phyloP scores from a whole-genome alignment of 1,140 invertebrate genomes.

The Drosophila kepulauana region DNA sequence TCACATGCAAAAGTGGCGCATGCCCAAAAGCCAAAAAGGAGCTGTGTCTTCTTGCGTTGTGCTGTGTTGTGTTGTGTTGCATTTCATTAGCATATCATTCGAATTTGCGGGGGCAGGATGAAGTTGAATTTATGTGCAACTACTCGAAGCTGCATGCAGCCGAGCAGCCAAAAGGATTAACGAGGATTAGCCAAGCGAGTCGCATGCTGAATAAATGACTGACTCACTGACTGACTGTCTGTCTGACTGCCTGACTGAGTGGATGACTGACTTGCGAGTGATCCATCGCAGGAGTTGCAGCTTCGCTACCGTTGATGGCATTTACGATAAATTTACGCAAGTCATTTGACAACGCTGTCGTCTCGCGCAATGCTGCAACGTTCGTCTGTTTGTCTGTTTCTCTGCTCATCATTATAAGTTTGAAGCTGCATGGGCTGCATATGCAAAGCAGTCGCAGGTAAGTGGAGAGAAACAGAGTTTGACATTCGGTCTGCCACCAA shows the following conservation, averaged over 20 bases:
- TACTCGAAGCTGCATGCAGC: not conserved
- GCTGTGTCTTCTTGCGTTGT: slow-evolving; percentile 36
- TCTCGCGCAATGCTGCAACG: slow-evolving; percentile 19
- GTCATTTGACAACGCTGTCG: slow-evolving; percentile 80
- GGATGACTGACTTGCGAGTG: slow-evolving; percentile 6
- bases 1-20: slow-evolving; percentile 44
- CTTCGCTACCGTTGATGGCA: slow-evolving; percentile 70
- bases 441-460: slow-evolving; percentile 54
- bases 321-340: slow-evolving; percentile 85
- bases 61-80: slow-evolving; percentile 49
- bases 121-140: slow-evolving; percentile 68
- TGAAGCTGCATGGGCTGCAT: slow-evolving; percentile 44
- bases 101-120: slow-evolving; percentile 20
- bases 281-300: slow-evolving; percentile 18
- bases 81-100: slow-evolving; percentile 77
- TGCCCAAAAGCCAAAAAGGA: slow-evolving; percentile 28
- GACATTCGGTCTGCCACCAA: slow-evolving; percentile 59
- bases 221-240: no score
- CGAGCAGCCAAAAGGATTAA: slow-evolving; percentile 65
- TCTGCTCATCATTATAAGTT: slow-evolving; percentile 72
- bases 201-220: slow-evolving; percentile 13
- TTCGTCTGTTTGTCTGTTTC: not conserved
- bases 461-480: slow-evolving; percentile 6
- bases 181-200: slow-evolving; percentile 66
- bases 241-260: not conserved